Evolutionary conservation across 2,113 vertebrate species (phyloP).

Genomic region (Callipepla californica): DNA sequence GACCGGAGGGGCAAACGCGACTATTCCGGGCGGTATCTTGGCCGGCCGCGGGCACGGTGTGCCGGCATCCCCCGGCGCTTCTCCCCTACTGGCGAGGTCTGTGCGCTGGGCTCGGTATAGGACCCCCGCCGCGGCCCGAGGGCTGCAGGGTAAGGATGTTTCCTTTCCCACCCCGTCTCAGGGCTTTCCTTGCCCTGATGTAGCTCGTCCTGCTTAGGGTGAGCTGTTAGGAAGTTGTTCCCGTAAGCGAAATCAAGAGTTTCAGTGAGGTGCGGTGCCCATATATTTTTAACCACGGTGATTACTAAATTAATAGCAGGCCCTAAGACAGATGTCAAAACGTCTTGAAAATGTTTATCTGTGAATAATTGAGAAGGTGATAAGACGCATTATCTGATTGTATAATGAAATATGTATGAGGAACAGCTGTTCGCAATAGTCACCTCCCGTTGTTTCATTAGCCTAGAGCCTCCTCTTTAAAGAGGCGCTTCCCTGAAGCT

Average conservation of each 20-base stretch:
- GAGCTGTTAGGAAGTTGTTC: not conserved
- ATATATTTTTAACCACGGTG: slow-evolving; percentile 86
- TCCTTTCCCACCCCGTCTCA: not conserved
- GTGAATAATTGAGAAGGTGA: slow-evolving; percentile 89
- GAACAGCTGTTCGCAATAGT: slow-evolving; percentile 89
- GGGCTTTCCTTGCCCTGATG: not conserved
- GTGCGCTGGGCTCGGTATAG: not conserved
- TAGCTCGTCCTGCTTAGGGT: not conserved
- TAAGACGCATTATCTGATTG: slow-evolving; percentile 89
- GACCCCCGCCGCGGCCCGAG: not conserved
- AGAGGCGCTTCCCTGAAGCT: slow-evolving; percentile 47
- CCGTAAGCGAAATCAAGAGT: slow-evolving; percentile 11
- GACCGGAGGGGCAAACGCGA: fast-evolving
- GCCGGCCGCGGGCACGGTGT: not conserved
- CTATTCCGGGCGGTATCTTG: not conserved
- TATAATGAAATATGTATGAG: slow-evolving; percentile 95
- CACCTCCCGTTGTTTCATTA: slow-evolving; percentile 76
- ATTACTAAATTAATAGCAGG: slow-evolving; percentile 88
- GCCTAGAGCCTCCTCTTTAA: slow-evolving; percentile 64
- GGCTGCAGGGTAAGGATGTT: not conserved
- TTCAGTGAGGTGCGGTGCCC: slow-evolving; percentile 71
- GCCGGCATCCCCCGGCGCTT: not conserved
- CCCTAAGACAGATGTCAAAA: slow-evolving; percentile 93
- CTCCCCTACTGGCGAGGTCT: too few species aligned
- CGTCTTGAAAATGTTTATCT: slow-evolving; percentile 93